Evolutionary conservation across 1,140 invertebrate species (phyloP).

Genomic region (Drosophila azteca): DNA sequence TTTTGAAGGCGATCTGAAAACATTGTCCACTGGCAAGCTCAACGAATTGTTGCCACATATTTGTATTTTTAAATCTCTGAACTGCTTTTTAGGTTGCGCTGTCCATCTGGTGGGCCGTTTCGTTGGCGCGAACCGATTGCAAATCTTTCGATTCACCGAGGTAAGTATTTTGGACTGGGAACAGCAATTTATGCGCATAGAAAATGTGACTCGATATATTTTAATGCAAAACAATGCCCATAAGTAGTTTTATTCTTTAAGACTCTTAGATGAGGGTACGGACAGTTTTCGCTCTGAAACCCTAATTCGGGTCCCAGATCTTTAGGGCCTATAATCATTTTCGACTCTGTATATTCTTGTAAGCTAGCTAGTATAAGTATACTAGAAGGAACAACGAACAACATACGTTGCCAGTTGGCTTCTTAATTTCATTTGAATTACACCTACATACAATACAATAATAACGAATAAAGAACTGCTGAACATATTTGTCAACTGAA

Average conservation of each 20-base stretch:
- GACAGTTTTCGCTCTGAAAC: too few species aligned
- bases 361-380: too few species aligned
- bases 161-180: constrained; percentile 42
- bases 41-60: background rate
- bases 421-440: too few species aligned
- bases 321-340: too few species aligned
- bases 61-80: background rate
- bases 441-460: too few species aligned
- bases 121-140: constrained; percentile 58
- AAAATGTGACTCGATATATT: constrained; percentile 62
- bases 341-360: too few species aligned
- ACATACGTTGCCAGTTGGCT: too few species aligned
- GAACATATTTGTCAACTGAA: too few species aligned
- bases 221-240: constrained; percentile 60
- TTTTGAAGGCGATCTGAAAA: constrained; percentile 48
- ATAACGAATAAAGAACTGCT: too few species aligned
- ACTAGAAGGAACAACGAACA: too few species aligned
- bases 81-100: constrained; percentile 46
- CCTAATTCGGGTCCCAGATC: too few species aligned
- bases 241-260: constrained; percentile 13
- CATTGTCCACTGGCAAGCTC: constrained; percentile 35
- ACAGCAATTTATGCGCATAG: constrained; percentile 58
- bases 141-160: constrained; percentile 55
- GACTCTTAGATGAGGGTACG: too few species aligned
- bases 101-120: constrained; percentile 67